Conservation (phyloP, 1,140 invertebrate species). For the Eumaeus atala region DNA sequence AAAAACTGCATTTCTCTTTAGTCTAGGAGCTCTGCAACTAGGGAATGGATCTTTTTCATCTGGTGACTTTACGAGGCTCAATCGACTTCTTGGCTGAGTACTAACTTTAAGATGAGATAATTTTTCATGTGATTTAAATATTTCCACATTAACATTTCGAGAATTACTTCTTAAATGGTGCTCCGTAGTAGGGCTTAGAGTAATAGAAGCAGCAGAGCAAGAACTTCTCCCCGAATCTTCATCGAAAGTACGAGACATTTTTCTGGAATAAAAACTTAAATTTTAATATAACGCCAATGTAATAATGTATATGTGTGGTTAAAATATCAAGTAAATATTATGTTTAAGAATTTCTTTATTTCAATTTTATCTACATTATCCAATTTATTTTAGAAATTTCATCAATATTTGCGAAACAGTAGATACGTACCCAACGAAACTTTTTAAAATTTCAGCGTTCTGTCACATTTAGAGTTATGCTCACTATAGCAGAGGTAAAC, state of each 20-base stretch:
- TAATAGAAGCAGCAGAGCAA: slow-evolving; percentile 61
- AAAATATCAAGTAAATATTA: too few relatives aligned
- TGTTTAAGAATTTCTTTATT: neutral
- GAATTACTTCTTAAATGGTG: slow-evolving; percentile 41
- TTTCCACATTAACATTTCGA: slow-evolving; percentile 33
- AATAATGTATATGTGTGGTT: too few relatives aligned
- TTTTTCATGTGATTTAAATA: slow-evolving; percentile 9
- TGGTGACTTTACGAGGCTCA: slow-evolving; percentile 61
- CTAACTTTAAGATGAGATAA: slow-evolving; percentile 46
- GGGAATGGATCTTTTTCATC: slow-evolving; percentile 63
- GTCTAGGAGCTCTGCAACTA: slow-evolving; percentile 44
- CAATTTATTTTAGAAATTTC: neutral
- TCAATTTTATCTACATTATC: neutral
- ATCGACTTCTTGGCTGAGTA: slow-evolving; percentile 53
- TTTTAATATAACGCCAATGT: neutral
- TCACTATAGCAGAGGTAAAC: neutral
- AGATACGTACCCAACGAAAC: slow-evolving; percentile 1
- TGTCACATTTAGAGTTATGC: neutral
- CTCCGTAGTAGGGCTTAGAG: slow-evolving; percentile 44
- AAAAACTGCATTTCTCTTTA: slow-evolving; percentile 45
- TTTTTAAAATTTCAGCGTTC: slow-evolving; percentile 8
- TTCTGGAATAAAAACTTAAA: slow-evolving; percentile 27
- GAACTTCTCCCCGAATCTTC: slow-evolving; percentile 70
- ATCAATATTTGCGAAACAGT: neutral
- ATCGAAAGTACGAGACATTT: slow-evolving; percentile 54